Conservation (phyloP, 2,113 vertebrate genomes). For the Chamaetylas fuelleborni region DNA sequence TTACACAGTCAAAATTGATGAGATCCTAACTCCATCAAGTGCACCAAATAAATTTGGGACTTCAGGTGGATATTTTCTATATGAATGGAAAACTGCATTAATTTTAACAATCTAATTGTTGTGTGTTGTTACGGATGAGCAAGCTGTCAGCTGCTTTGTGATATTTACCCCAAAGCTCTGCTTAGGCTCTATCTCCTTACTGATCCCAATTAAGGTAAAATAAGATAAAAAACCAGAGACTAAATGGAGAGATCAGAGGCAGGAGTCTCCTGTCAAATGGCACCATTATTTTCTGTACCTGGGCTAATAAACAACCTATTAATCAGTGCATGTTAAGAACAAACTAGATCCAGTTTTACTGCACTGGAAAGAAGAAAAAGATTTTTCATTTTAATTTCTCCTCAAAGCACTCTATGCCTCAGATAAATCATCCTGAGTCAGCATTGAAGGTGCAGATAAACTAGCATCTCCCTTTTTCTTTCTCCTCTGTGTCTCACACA, state of each 20-base stretch:
- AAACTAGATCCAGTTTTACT: not conserved
- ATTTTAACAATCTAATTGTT: not conserved
- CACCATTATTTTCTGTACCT: not conserved
- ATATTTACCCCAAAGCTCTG: not conserved
- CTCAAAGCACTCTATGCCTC: not conserved
- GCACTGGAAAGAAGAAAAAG: not conserved
- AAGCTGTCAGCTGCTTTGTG: not conserved
- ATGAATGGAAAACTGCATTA: not conserved
- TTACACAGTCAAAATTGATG: not conserved
- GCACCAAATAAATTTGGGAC: not conserved
- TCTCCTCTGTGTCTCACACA: not conserved
- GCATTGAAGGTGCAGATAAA: not conserved
- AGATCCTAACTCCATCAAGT: not conserved
- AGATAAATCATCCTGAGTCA: not conserved
- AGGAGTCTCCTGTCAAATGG: not conserved
- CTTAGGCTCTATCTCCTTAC: not conserved
- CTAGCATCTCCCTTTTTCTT: not conserved
- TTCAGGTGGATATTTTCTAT: not conserved
- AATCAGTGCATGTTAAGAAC: not conserved
- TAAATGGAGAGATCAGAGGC: not conserved
- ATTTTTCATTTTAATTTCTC: not conserved
- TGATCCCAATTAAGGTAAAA: not conserved
- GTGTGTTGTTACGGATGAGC: not conserved
- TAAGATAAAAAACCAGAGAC: not conserved
- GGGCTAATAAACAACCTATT: not conserved